phyloP scores from a whole-genome alignment of 37 sponge, comb jelly and placozoan genomes.

The Hormiphora californensis region DNA sequence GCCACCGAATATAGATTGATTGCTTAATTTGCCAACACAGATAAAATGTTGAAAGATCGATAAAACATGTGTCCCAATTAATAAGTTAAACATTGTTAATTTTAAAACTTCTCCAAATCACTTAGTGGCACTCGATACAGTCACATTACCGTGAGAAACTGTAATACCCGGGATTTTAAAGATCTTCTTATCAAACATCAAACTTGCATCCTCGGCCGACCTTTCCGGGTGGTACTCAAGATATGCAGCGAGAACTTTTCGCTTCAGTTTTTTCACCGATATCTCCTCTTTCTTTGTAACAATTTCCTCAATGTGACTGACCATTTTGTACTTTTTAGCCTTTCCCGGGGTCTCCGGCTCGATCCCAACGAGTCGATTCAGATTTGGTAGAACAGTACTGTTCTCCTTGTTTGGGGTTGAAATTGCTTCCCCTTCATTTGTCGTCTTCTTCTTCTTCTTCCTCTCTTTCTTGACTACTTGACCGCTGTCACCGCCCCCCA shows the following conservation, averaged over 20 bases:
- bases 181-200: constrained; percentile 43
- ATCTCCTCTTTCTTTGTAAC: constrained; percentile 28
- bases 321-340: background rate
- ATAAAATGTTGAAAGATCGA: no score
- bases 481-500: background rate
- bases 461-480: background rate
- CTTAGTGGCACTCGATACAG: no score
- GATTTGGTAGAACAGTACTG: background rate
- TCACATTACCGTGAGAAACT: constrained; percentile 12
- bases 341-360: constrained; percentile 2
- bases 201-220: background rate
- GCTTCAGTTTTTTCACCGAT: constrained; percentile 23
- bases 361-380: constrained; percentile 1
- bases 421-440: background rate
- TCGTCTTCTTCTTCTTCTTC: constrained; percentile 49
- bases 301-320: constrained; percentile 6
- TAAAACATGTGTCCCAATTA: no score
- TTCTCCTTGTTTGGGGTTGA: background rate
- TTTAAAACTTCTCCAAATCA: background rate
- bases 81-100: background rate
- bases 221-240: background rate
- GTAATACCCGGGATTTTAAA: constrained; percentile 6
- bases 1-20: no score
- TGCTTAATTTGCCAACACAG: no score
- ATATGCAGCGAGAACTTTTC: constrained; percentile 36